Percentiles rank a stretch among this genome's conserved stretches.
Evolutionary conservation across 2,797 vertebrate genomes (phyloP).

Genomic region (Clarias platycephalus): DNA sequence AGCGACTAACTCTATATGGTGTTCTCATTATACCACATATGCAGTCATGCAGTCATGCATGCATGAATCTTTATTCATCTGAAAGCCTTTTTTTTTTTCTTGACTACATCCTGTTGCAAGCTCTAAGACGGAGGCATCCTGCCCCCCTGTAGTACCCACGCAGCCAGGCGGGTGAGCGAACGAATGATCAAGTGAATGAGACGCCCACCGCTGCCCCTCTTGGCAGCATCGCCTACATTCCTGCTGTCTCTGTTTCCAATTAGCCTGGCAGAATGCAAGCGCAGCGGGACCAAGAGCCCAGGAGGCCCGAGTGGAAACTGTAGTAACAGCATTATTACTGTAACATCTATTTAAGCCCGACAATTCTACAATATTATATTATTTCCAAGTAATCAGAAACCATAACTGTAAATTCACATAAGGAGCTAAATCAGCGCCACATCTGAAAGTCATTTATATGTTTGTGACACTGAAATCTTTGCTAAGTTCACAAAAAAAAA

Average conservation of each 20-base stretch:
- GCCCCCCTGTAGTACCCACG: conserved; percentile 23
- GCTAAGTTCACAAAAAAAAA: too few species aligned
- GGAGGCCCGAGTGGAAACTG: conserved; percentile 32
- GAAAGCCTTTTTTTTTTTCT: neutral
- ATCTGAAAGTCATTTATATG: too few species aligned
- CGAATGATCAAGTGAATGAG: conserved; percentile 27
- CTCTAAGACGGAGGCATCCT: neutral
- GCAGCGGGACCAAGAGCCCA: conserved; percentile 31
- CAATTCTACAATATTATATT: neutral
- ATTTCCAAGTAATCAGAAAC: neutral
- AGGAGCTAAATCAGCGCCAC: neutral
- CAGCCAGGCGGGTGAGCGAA: conserved; percentile 9
- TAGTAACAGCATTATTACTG: conserved; percentile 14
- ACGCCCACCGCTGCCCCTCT: conserved; percentile 41
- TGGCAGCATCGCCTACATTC: conserved; percentile 54
- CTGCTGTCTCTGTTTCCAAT: conserved; percentile 62
- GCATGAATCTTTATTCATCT: neutral
- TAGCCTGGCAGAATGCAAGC: conserved; percentile 46
- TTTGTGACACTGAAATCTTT: too few species aligned
- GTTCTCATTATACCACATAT: neutral
- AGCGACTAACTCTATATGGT: neutral
- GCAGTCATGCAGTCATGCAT: too few species aligned
- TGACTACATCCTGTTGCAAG: conserved; percentile 5
- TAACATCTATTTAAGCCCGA: neutral
- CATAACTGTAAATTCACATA: neutral